Evolutionary conservation across 92 coral and sea anemone genomes (phyloP), one percentile per base, ranked within the genome.

Genomic region (Isaurus tuberculatus): DNA sequence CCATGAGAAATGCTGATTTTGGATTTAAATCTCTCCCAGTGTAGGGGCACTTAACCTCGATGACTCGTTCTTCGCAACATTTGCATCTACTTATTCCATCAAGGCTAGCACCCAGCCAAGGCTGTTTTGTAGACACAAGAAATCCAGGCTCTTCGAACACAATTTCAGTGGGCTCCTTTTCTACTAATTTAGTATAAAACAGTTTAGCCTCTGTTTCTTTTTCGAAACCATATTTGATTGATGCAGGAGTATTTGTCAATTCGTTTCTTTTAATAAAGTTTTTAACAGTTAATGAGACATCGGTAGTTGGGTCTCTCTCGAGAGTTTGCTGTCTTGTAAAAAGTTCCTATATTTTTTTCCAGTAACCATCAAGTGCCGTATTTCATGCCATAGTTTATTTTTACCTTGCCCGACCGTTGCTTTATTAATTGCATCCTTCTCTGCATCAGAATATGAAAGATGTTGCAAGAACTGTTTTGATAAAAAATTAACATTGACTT

Each of bases 351-450:
- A 23, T 70, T 70, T 26, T 70, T 83, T 17, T 81, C 57, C 57
- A 7, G 57, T 49, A 49, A 49, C 23, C 60, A 89, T 65, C 44
- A 87, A 85, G 63, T 85, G 90, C 73, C 92, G 79, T 84, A 73
- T 83, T 79, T 86, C 84, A 73, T 86, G 88, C 93, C 91, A 83
- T 83, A 83, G 53, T 42, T 74, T 86, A 73, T 58, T 86, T 40
- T 73, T 81, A 37, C 81, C 73, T 83, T 91, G 94, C 30, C 89
- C 92, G 65, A 73, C 58, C 68, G 95, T 86, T 26, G 89, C 87
- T 70, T 72, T 57, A 14, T 81, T 61, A 43, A 85, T 85, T 49
- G 15, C 61, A 44, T 60, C 28, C 80, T 80, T 91, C 15, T 89
- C 87, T 75, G 34, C 89, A 65, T 73, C 61, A 29, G 91, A 73